phyloP scores from a whole-genome alignment of 2,888 invertebrate genomes.

The Cryptocephalus primarius region DNA sequence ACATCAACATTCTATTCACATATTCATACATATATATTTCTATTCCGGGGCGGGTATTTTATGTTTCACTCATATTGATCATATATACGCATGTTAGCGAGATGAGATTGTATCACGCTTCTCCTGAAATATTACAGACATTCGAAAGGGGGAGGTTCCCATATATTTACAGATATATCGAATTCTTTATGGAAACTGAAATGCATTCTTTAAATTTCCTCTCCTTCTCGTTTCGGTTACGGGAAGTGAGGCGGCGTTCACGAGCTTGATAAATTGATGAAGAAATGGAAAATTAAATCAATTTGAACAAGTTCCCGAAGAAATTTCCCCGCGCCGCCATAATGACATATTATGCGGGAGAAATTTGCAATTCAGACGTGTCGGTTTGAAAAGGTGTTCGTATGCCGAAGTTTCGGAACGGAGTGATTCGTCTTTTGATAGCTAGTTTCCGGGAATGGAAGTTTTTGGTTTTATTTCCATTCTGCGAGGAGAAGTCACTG shows the following conservation, averaged over 20 bases:
- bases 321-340: neutral
- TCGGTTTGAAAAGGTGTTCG: too few species aligned
- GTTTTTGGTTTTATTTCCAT: too few species aligned
- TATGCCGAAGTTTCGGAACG: too few species aligned
- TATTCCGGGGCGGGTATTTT: conserved; percentile 1
- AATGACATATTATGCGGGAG: too few species aligned
- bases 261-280: neutral
- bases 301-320: neutral
- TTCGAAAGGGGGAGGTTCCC: conserved; percentile 18
- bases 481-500: too few species aligned
- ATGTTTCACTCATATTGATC: conserved; percentile 21
- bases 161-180: conserved; percentile 24
- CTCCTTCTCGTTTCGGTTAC: neutral
- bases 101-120: conserved; percentile 25
- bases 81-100: conserved; percentile 11
- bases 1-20: conserved; percentile 23
- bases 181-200: conserved; percentile 16
- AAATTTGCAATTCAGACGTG: too few species aligned
- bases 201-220: conserved; percentile 13
- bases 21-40: neutral
- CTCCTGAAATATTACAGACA: conserved; percentile 26
- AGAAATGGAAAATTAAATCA: neutral
- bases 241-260: neutral
- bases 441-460: too few species aligned
- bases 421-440: too few species aligned